Evolutionary conservation across 2,797 vertebrate species (phyloP).

Genomic region (Chaunax sp.): DNA sequence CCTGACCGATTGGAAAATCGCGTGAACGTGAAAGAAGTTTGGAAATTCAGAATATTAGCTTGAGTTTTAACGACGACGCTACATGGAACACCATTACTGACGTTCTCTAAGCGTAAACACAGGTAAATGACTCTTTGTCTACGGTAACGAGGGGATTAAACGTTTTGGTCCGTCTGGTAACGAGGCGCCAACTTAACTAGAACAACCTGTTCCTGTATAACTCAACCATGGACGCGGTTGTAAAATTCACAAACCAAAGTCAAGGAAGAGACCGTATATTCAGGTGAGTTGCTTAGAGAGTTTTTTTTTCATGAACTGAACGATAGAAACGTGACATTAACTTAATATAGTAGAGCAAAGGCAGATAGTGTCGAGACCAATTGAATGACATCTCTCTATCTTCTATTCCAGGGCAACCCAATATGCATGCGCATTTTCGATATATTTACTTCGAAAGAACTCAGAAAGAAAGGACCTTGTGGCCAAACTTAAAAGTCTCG

Average conservation of each 20-base stretch:
- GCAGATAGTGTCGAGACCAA: background rate
- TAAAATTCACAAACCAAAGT: slow-evolving; percentile 86
- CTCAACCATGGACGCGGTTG: slow-evolving; percentile 86
- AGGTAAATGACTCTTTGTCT: background rate
- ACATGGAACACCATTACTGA: background rate
- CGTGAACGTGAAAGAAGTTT: slow-evolving; percentile 24
- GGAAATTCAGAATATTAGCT: background rate
- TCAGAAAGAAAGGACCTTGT: slow-evolving; percentile 83
- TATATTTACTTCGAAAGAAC: slow-evolving; percentile 87
- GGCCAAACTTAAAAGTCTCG: slow-evolving; percentile 88
- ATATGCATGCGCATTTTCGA: slow-evolving; percentile 90
- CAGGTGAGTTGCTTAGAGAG: slow-evolving; percentile 79
- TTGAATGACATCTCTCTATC: background rate
- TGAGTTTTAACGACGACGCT: background rate
- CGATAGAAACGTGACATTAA: slow-evolving; percentile 8
- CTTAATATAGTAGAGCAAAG: background rate
- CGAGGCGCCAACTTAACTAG: slow-evolving; percentile 16
- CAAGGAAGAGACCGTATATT: slow-evolving; percentile 93
- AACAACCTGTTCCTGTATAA: slow-evolving; percentile 51
- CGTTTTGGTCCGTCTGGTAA: background rate
- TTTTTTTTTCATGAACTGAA: background rate
- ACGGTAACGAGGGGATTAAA: rapidly evolving
- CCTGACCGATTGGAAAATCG: background rate
- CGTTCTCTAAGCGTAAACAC: background rate
- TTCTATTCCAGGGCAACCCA: slow-evolving; percentile 90